Evolutionary conservation across 2,113 vertebrate genomes (phyloP).

Genomic region (Forbesichthys agassizii): DNA sequence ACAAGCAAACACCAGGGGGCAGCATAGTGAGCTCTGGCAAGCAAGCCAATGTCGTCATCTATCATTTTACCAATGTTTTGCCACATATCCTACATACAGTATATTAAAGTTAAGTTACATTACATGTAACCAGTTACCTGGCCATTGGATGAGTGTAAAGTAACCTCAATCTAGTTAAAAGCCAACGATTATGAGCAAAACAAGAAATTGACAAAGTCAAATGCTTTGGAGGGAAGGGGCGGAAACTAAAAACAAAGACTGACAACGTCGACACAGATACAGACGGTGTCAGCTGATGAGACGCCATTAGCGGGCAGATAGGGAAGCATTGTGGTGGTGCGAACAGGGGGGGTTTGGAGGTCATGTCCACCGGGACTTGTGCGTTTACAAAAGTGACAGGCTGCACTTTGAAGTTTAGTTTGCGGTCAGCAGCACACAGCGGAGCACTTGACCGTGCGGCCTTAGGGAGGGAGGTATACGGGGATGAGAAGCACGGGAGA

Average conservation of each 20-base stretch:
- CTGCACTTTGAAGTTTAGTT: not conserved
- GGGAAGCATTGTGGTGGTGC: constrained; percentile 7
- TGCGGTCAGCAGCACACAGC: too few relatives aligned
- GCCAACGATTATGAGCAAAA: constrained; percentile 13
- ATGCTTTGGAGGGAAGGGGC: not conserved
- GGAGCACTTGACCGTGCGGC: too few relatives aligned
- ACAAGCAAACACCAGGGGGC: constrained; percentile 36
- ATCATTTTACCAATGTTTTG: too few relatives aligned
- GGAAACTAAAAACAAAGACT: not conserved
- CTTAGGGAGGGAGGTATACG: too few relatives aligned
- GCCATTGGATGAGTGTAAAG: too few relatives aligned
- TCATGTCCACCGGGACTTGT: not conserved
- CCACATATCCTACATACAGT: too few relatives aligned
- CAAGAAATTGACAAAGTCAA: not conserved
- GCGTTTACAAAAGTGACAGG: not conserved
- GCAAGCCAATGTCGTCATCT: too few relatives aligned
- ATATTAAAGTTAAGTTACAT: too few relatives aligned
- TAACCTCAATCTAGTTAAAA: constrained; percentile 1
- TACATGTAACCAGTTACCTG: too few relatives aligned
- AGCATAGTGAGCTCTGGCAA: constrained; percentile 8
- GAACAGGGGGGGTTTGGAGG: not conserved
- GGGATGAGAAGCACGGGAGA: too few relatives aligned
- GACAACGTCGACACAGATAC: not conserved
- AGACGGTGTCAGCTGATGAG: constrained; percentile 39
- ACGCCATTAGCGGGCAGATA: constrained; percentile 27